Conservation (phyloP, 2,797 vertebrate genomes). For the Argya squamiceps region DNA sequence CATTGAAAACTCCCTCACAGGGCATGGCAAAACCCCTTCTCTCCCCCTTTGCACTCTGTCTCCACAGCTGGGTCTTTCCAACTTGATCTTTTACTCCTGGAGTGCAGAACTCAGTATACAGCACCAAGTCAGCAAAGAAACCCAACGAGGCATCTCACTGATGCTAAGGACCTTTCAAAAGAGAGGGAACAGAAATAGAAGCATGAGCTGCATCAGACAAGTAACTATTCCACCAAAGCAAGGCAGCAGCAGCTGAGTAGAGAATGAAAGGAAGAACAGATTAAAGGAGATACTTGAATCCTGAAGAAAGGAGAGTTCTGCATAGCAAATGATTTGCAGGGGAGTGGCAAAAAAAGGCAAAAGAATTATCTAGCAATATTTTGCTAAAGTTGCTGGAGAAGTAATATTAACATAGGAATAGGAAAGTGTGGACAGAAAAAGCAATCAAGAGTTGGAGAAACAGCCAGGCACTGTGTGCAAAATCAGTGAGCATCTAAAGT, state of each 20-base stretch:
- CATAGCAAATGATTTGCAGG: background rate
- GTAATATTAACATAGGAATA: conserved; percentile 10
- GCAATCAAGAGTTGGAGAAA: background rate
- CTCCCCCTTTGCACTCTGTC: background rate
- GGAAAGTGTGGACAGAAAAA: background rate
- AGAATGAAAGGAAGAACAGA: conserved; percentile 31
- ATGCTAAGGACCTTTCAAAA: conserved; percentile 35
- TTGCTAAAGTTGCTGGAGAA: background rate
- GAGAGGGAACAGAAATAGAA: conserved; percentile 24
- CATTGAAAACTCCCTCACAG: background rate
- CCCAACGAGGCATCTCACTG: background rate
- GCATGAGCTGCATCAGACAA: background rate
- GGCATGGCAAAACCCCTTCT: background rate
- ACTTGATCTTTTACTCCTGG: background rate
- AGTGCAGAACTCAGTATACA: background rate
- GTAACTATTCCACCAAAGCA: conserved; percentile 43
- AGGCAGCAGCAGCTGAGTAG: conserved; percentile 13
- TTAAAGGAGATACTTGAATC: conserved; percentile 46
- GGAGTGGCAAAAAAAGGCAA: background rate
- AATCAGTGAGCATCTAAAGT: background rate
- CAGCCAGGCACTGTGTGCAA: background rate
- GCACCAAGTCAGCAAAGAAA: conserved; percentile 24
- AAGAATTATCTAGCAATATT: background rate
- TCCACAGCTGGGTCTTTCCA: background rate
- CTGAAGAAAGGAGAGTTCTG: background rate